These are phyloP conservation scores for Psilopogon haemacephalus DNA, from an alignment of 2,113 vertebrate species.

Conservation along the genomic window DNA sequence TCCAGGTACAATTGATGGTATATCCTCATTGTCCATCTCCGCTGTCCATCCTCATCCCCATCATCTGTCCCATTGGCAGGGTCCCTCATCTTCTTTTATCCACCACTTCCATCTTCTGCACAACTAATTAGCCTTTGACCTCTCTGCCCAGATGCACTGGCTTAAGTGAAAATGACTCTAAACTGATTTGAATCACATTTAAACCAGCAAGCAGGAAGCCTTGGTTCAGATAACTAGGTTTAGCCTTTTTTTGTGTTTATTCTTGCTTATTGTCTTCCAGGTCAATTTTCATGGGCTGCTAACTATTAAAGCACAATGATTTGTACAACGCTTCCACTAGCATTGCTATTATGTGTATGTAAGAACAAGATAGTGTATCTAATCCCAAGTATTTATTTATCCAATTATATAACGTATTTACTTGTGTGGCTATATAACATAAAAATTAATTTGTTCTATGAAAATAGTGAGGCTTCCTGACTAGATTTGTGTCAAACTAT, in stretches of 20 bases:
- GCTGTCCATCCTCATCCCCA: not conserved
- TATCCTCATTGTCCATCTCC: not conserved
- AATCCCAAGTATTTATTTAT: conserved; percentile 59
- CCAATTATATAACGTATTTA: conserved; percentile 48
- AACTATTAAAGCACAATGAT: conserved; percentile 26
- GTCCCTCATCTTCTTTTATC: not conserved
- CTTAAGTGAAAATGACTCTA: conserved; percentile 32
- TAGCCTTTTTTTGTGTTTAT: not conserved
- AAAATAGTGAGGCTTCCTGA: conserved; percentile 33
- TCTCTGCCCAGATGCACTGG: not conserved
- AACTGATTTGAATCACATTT: not conserved
- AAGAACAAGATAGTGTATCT: conserved; percentile 29
- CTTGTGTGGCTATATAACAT: conserved; percentile 41
- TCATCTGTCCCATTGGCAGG: not conserved
- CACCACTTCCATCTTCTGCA: not conserved
- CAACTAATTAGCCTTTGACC: not conserved
- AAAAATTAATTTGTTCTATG: conserved; percentile 50
- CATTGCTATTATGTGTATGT: not conserved
- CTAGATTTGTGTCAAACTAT: conserved; percentile 54
- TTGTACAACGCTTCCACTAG: conserved; percentile 14
- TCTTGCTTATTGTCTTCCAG: conserved; percentile 19
- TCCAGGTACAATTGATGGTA: not conserved
- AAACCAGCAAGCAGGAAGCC: not conserved
- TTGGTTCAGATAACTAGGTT: not conserved
- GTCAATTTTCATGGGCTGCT: conserved; percentile 29